Evolutionary conservation across 2,113 vertebrate species (phyloP).

Genomic region (Prietella phreatophila): DNA sequence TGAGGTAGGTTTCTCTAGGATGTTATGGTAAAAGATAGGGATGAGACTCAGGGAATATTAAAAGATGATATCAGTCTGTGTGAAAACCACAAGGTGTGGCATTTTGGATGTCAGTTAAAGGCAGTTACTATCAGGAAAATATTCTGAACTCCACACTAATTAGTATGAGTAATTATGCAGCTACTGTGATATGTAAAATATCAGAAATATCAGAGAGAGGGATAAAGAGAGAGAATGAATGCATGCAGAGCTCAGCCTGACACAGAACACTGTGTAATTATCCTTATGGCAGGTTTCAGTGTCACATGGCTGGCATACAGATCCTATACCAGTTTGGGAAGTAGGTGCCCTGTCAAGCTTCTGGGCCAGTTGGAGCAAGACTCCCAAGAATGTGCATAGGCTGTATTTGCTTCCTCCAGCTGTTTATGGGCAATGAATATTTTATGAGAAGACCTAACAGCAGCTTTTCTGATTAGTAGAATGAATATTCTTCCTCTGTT

Average conservation of each 20-base stretch:
- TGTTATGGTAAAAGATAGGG: not conserved
- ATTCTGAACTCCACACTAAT: slow-evolving; percentile 71
- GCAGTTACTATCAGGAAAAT: slow-evolving; percentile 66
- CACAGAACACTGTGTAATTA: slow-evolving; percentile 61
- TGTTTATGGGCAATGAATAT: slow-evolving; percentile 28
- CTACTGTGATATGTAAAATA: slow-evolving; percentile 64
- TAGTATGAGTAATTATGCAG: slow-evolving; percentile 74
- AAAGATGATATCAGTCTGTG: slow-evolving; percentile 54
- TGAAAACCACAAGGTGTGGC: slow-evolving; percentile 62
- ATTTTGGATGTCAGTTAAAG: slow-evolving; percentile 59
- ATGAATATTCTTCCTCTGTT: slow-evolving; percentile 20
- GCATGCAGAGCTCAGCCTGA: slow-evolving; percentile 57
- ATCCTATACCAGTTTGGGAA: slow-evolving; percentile 50
- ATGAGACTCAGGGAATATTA: not conserved
- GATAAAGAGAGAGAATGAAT: slow-evolving; percentile 44
- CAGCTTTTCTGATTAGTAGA: slow-evolving; percentile 31
- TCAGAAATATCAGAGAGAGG: slow-evolving; percentile 20
- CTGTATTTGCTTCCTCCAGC: not conserved
- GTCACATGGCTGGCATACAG: slow-evolving; percentile 57
- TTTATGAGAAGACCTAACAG: slow-evolving; percentile 8
- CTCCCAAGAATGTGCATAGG: not conserved
- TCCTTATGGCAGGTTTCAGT: slow-evolving; percentile 60
- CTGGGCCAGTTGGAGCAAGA: not conserved
- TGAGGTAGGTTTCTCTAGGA: not conserved
- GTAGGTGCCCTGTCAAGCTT: slow-evolving; percentile 1